Base-by-base conservation (phyloP, 2,888 invertebrate genomes). In the Dioctria linearis region DNA sequence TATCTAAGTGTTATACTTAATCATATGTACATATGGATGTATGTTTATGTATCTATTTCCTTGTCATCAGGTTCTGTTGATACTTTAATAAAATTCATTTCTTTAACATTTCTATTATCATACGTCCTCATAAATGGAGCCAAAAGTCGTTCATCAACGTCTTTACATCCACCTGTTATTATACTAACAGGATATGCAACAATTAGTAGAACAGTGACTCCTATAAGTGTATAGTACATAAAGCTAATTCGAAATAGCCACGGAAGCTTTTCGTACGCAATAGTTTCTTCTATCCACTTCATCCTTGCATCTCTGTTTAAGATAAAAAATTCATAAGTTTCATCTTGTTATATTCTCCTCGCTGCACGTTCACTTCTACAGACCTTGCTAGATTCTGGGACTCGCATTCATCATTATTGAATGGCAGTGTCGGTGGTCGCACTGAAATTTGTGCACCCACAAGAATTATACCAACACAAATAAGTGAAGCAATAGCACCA, bases 211-310 rank as follows among this genome's bases (percentile, higher is more conserved):
- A 92, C 89, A 0, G 91, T 84, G 0, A 91, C 91, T 0, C 94
- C 94, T 2, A 93, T 90, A 11, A 92, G 88, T 0, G 92, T 91
- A 84, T 93, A 94, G 88, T 93, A 94, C 83, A 94, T 92, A 87
- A 93, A 93, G 0, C 93, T 93, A 80, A 94, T 90, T n/a, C 91
- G 89, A 87, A 93, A 94, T n/a, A 83, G 37, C 82, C 81, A 81
- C n/a, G 66, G 78, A 78, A 84, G 66, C 80, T 83, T 80, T 59
- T 81, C 76, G 76, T 80, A 69, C 9, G 49, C 67, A 25, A 49
- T 51, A n/a, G 51, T 73, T 80, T 81, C 80, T 65, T 66, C 51
- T 25, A 78, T 43, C 80, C 79, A 82, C 43, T 76, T 75, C 49
- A 51, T 78, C 46, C 51, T 46, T 13, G 73, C 65, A 13, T 80